Evolutionary conservation across 1,140 invertebrate species (phyloP), one percentile per base, ranked within the genome.

Genomic region (Drosophila setifemur): DNA sequence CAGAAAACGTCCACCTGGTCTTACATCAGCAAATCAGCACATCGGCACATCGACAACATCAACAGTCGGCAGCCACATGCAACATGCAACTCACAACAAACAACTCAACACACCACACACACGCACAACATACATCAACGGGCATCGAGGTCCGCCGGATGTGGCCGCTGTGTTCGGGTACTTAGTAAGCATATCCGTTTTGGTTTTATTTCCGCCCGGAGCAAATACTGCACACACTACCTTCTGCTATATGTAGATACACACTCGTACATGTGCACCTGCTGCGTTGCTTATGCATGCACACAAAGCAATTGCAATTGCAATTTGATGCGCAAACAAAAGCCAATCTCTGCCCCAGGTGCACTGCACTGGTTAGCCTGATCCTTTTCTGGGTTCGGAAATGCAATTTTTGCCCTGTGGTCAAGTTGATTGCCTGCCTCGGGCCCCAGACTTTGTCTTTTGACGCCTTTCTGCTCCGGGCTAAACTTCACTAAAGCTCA

Each of bases 151-250:
- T 25, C 43, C 43, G 73, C 54, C 79, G 79, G 79, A 85, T 85
- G 79, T 75, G 81, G 81, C 55, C 66, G 79, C 64, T 71, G 81
- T 85, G 81, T 75, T 74, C 35, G 39, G 74, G 81, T 79, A 86
- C 81, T 85, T 86, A 86, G 81, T 66, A 75, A 86, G 81, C 81
- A 85, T 86, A 86, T 85, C 81, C 79, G 81, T 81, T 85, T 85
- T 86, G 74, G 75, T 85, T 85, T 85, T 85, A 85, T 85, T 86
- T 85, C 79, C 79, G 81, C 49, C 79, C 43, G 25, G 57, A n/a
- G n/a, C n/a, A n/a, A n/a, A n/a, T n/a, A n/a, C n/a, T n/a, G n/a
- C n/a, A n/a, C n/a, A n/a, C n/a, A n/a, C n/a, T n/a, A n/a, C n/a
- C n/a, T n/a, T n/a, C 48, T 33, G 39, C 42, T 25, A 37, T 42